Percentiles rank a stretch among this genome's conserved stretches.
Evolutionary conservation across 2,797 vertebrate species (phyloP).

Genomic region (Girardinus metallicus): DNA sequence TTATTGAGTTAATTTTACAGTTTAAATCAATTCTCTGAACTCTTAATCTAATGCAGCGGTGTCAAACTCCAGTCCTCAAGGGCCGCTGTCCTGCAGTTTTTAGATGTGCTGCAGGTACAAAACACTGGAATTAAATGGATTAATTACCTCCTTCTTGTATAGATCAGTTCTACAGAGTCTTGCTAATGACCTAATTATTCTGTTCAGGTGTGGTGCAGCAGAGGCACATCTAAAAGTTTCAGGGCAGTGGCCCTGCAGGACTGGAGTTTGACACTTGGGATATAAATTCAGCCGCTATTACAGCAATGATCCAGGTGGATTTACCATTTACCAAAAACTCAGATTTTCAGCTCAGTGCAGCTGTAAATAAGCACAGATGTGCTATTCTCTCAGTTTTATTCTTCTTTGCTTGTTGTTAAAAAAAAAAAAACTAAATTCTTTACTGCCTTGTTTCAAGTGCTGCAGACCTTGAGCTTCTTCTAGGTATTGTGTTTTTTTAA

Average conservation of each 20-base stretch:
- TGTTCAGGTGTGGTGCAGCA: too few relatives aligned
- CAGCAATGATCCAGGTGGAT: not conserved
- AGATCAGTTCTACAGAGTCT: too few relatives aligned
- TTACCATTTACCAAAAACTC: not conserved
- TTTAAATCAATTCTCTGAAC: not conserved
- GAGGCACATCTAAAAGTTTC: too few relatives aligned
- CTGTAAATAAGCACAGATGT: not conserved
- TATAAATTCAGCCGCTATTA: not conserved
- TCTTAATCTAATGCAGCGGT: not conserved
- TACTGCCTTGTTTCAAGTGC: not conserved
- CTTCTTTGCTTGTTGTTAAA: not conserved
- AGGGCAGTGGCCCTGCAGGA: too few relatives aligned
- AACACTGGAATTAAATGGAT: too few relatives aligned
- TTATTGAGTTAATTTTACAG: not conserved
- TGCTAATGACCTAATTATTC: too few relatives aligned
- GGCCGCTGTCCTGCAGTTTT: too few relatives aligned
- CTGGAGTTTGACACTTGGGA: too few relatives aligned
- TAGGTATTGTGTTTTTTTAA: not conserved
- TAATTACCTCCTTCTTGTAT: too few relatives aligned
- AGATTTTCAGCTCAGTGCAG: not conserved
- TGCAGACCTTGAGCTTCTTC: slow-evolving; percentile 6
- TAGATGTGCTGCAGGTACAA: too few relatives aligned
- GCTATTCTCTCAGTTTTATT: not conserved
- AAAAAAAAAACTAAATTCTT: not conserved
- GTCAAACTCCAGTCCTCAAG: too few relatives aligned